Evolutionary conservation across 2,113 vertebrate species (phyloP).

Genomic region (Poecile atricapillus): DNA sequence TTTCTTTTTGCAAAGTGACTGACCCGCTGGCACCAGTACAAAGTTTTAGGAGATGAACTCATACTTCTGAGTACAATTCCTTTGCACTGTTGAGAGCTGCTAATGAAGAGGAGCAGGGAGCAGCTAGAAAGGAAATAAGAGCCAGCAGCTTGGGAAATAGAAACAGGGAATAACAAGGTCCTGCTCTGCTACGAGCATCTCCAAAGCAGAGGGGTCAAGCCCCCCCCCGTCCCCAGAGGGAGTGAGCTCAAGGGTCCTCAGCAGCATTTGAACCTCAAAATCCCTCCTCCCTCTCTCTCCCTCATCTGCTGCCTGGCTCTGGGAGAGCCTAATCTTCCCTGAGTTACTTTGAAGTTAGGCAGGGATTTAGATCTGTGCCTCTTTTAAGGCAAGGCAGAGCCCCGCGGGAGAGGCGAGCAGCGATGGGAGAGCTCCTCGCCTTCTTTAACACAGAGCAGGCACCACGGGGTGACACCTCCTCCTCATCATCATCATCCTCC

Average conservation of each 20-base stretch:
- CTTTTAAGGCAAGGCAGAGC: conserved; percentile 48
- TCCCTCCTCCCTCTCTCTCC: background rate
- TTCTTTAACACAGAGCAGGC: conserved; percentile 54
- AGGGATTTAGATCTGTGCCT: conserved; percentile 58
- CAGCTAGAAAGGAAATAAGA: background rate
- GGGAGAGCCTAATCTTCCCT: background rate
- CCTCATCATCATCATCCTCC: background rate
- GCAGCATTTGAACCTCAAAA: background rate
- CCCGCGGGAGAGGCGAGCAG: background rate
- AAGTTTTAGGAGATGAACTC: conserved; percentile 68
- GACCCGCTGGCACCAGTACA: conserved; percentile 46
- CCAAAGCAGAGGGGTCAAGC: background rate
- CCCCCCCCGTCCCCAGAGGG: background rate
- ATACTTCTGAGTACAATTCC: conserved; percentile 15
- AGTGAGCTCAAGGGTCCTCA: background rate
- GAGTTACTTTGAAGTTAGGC: conserved; percentile 40
- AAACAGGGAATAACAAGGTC: background rate
- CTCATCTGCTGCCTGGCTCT: background rate
- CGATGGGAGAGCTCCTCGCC: background rate
- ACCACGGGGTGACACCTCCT: background rate
- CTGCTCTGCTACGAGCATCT: background rate
- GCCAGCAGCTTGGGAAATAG: background rate
- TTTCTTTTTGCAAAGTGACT: conserved; percentile 52
- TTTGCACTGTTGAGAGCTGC: conserved; percentile 33
- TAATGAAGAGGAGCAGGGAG: conserved; percentile 47